A percentile compares a stretch with the other conserved stretches of the same genome.
Evolutionary conservation across 2,797 vertebrate species (phyloP).

Genomic region (Acipenser ruthenus): DNA sequence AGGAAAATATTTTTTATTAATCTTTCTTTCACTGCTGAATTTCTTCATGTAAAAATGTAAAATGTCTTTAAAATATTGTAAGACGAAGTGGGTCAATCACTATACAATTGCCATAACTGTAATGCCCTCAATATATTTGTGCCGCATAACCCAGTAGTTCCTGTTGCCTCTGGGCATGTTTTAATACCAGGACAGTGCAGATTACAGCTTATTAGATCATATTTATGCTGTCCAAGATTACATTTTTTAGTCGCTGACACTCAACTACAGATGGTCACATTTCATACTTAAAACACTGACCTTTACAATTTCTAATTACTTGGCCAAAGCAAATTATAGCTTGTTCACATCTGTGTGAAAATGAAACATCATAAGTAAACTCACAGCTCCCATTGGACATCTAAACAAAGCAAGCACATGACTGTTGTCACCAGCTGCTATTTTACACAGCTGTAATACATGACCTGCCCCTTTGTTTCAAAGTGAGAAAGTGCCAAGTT

Average conservation of each 20-base stretch:
- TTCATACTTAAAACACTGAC: neutral
- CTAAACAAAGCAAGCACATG: slow-evolving; percentile 3
- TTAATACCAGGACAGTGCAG: neutral
- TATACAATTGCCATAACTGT: too few species aligned
- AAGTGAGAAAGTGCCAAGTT: neutral
- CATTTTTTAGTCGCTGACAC: neutral
- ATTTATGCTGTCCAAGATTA: neutral
- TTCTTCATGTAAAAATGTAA: too few species aligned
- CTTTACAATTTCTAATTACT: neutral
- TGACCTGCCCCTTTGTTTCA: slow-evolving; percentile 2
- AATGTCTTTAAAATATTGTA: too few species aligned
- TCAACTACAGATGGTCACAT: neutral
- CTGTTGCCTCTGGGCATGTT: neutral
- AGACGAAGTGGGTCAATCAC: too few species aligned
- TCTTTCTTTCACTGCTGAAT: too few species aligned
- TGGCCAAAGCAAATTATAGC: neutral
- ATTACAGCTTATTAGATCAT: neutral
- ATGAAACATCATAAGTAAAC: neutral
- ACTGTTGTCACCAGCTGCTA: slow-evolving; percentile 1
- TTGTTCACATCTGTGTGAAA: neutral
- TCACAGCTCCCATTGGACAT: neutral
- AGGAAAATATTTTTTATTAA: too few species aligned
- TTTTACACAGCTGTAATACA: neutral
- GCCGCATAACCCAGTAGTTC: neutral
- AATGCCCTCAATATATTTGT: too few species aligned